Evolutionary conservation across 2,113 vertebrate genomes (phyloP), one percentile per base, ranked within the genome.

Genomic region (Penelope pileata): DNA sequence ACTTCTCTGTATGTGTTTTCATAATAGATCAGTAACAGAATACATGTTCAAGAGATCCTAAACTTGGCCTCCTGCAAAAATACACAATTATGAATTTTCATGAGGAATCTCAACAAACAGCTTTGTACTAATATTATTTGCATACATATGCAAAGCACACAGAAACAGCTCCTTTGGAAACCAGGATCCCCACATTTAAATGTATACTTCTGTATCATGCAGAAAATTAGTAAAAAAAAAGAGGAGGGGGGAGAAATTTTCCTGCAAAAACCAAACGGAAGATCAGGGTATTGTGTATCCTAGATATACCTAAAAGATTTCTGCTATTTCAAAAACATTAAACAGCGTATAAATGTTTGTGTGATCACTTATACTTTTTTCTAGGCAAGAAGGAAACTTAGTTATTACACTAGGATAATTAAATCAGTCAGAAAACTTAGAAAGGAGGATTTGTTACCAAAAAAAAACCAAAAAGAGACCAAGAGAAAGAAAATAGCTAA

Each of bases 291-390:
- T 34, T 60, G 68, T 94, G n/a, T 88, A 85, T 80, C 76, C 83
- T 83, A 62, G 75, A 64, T 83, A 77, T 26, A 86, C 50, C 34
- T 77, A 68, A 36, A 62, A 94, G 58, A 85, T 87, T 56, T 93
- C 62, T 85, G 70, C 43, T 72, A 87, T 72, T 69, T 91, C 8
- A 87, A 93, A 62, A 91, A 53, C 90, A 87, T 48, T 89, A 90
- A 96, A 91, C 87, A 82, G 85, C 82, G 93, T 72, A 80, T 93
- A 95, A 96, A 95, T 95, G 87, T 96, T 94, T 93, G 86, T 96
- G 69, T 95, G 89, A 96, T 94, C 89, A 89, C 38, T 92, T 93
- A 81, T 0, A 89, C 47, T 74, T 83, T 92, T 89, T 86, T 78
- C 50, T 88, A 95, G 77, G 60, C 73, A 96, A 74, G 64, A 86